These are phyloP conservation scores for Mesocentrotus franciscanus DNA, from an alignment of 53 echinoderm and acorn worm genomes.

Conservation along the genomic window DNA sequence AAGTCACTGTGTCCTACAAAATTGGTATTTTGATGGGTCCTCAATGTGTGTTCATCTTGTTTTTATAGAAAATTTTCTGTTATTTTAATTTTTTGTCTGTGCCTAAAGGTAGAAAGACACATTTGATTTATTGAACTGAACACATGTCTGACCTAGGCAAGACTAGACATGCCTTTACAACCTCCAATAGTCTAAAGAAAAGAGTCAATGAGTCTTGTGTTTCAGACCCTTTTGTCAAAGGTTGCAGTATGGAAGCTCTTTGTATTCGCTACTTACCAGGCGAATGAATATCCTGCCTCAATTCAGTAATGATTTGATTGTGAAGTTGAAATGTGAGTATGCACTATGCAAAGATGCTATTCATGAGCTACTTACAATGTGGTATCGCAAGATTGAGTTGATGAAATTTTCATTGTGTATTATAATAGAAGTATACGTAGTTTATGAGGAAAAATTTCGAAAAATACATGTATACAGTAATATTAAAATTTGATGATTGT, in stretches of 20 bases:
- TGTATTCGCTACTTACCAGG: neutral
- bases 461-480: neutral
- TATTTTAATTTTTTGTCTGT: too few relatives aligned
- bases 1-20: neutral
- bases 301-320: neutral
- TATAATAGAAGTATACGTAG: slow-evolving; percentile 20
- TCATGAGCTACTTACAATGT: neutral
- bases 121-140: neutral
- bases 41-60: too few relatives aligned
- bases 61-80: too few relatives aligned
- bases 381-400: neutral
- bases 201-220: neutral
- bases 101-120: neutral
- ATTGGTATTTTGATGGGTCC: too few relatives aligned
- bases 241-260: neutral
- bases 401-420: neutral
- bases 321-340: neutral
- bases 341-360: neutral
- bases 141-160: neutral
- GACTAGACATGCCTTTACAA: neutral
- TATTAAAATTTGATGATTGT: neutral
- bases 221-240: neutral
- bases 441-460: neutral
- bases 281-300: neutral
- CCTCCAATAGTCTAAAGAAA: neutral